Percentiles rank a stretch among this genome's conserved stretches.
Evolutionary conservation across 2,113 vertebrate genomes (phyloP).

Genomic region (Haliaeetus leucogaster): DNA sequence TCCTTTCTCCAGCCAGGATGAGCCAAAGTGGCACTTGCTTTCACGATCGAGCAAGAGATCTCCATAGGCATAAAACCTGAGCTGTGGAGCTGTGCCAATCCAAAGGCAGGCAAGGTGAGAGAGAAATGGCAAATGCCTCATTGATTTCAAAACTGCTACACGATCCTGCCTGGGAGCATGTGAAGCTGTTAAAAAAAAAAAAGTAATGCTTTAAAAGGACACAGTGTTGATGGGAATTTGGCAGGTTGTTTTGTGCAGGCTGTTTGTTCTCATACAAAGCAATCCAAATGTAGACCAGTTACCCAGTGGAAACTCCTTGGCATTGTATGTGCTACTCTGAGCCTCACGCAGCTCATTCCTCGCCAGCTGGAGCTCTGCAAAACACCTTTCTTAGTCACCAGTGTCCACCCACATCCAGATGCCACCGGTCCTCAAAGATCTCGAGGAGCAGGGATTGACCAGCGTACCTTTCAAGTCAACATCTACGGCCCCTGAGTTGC

Average conservation of each 20-base stretch:
- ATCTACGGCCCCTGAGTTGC: not conserved
- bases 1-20: not conserved
- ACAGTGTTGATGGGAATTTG: not conserved
- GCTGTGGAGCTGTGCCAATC: not conserved
- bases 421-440: not conserved
- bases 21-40: not conserved
- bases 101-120: not conserved
- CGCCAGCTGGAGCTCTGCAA: slow-evolving; percentile 2
- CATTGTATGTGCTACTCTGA: not conserved
- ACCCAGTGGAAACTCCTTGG: slow-evolving; percentile 34
- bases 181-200: not conserved
- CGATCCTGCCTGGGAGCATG: not conserved
- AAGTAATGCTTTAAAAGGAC: not conserved
- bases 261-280: slow-evolving; percentile 8
- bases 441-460: not conserved
- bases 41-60: rapidly evolving
- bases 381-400: slow-evolving; percentile 26
- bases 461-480: not conserved
- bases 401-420: slow-evolving; percentile 33
- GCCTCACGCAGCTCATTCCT: not conserved
- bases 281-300: not conserved
- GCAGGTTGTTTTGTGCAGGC: not conserved
- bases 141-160: slow-evolving; percentile 20
- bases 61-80: not conserved
- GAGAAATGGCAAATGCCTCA: slow-evolving; percentile 26